A percentile compares a stretch with the other conserved stretches of the same genome.
Conservation (phyloP, 2,888 invertebrate species). For the Isotomurus palustris region DNA sequence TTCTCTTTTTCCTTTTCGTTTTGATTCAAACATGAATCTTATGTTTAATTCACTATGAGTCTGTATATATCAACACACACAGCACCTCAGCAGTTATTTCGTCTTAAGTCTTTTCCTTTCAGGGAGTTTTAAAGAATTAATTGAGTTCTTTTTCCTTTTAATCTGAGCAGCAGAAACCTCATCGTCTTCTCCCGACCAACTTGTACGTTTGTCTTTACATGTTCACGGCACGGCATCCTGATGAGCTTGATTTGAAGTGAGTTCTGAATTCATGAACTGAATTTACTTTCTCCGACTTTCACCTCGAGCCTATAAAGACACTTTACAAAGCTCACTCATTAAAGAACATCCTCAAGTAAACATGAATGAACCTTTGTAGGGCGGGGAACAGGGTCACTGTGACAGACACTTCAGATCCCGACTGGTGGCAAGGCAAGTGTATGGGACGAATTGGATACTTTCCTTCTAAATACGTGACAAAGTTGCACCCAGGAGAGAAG, state of each 20-base stretch:
- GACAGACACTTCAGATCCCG: constrained; percentile 87
- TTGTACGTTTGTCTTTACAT: constrained; percentile 91
- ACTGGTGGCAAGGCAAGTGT: constrained; percentile 97
- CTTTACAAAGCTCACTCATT: background rate
- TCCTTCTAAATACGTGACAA: constrained; percentile 90
- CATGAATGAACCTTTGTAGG: constrained; percentile 47
- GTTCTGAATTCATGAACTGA: too few species aligned
- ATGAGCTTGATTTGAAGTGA: constrained; percentile 86
- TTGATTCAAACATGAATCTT: background rate
- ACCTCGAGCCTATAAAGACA: too few species aligned
- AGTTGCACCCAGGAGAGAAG: constrained; percentile 81
- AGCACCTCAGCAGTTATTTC: too few species aligned
- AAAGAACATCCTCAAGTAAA: background rate
- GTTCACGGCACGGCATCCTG: constrained; percentile 88
- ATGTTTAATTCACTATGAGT: too few species aligned
- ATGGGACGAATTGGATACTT: constrained; percentile 85
- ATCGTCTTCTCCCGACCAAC: constrained; percentile 80
- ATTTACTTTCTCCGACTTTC: too few species aligned
- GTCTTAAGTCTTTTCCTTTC: background rate
- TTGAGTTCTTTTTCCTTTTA: constrained; percentile 2
- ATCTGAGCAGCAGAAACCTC: constrained; percentile 63
- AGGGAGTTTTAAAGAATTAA: background rate
- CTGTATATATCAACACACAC: too few species aligned
- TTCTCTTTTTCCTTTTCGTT: too few species aligned
- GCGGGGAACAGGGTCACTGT: constrained; percentile 88